Percentiles rank a stretch among this genome's conserved stretches.
phyloP scores from a whole-genome alignment of 2,888 invertebrate genomes.

The Strigamia maritima region DNA sequence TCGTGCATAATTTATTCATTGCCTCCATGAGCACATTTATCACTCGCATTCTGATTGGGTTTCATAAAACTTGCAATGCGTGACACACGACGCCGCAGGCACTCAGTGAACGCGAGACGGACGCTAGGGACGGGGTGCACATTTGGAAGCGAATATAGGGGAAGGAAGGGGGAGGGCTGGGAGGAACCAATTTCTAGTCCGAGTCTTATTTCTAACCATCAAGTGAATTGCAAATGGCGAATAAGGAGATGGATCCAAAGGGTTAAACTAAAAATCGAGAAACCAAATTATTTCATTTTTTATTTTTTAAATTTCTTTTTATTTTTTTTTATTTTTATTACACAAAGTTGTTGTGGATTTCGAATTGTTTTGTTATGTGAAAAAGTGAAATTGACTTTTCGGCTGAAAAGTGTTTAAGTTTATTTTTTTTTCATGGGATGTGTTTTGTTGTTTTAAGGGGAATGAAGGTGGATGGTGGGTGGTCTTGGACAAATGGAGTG shows the following conservation, averaged over 20 bases:
- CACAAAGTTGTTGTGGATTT: neutral
- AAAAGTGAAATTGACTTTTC: neutral
- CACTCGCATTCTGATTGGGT: slow-evolving; percentile 38
- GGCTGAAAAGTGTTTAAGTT: too few relatives aligned
- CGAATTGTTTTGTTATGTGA: too few relatives aligned
- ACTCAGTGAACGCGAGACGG: neutral
- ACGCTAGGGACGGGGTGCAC: slow-evolving; percentile 4
- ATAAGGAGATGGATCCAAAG: neutral
- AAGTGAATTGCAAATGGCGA: slow-evolving; percentile 4
- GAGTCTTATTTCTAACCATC: neutral
- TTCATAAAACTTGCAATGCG: slow-evolving; percentile 40
- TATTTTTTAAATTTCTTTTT: too few relatives aligned
- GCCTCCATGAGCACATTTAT: slow-evolving; percentile 39
- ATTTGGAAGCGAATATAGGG: neutral
- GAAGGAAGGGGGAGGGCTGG: neutral
- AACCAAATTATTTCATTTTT: neutral
- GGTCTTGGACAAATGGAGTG: slow-evolving; percentile 28
- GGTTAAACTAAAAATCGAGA: neutral
- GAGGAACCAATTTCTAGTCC: neutral
- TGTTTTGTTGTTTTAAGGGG: neutral
- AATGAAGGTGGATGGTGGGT: slow-evolving; percentile 9
- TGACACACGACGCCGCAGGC: slow-evolving; percentile 35
- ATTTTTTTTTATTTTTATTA: too few relatives aligned
- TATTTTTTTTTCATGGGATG: neutral
- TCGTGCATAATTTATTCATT: slow-evolving; percentile 40